Base-by-base conservation (phyloP, 2,888 invertebrate species). In the Yponomeuta malinellus region DNA sequence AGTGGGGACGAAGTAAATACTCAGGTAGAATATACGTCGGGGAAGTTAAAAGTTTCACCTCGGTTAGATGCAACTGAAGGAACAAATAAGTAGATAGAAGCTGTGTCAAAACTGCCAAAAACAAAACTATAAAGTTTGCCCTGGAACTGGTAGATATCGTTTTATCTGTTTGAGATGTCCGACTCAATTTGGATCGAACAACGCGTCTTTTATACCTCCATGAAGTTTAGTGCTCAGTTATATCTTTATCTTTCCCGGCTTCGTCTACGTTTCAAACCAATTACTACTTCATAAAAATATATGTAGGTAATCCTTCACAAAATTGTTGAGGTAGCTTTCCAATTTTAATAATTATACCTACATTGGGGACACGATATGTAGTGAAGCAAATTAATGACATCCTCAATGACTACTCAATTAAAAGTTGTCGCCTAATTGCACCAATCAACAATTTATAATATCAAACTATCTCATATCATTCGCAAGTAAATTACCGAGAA, bases 101-200 rank as follows among this genome's bases (percentile, higher is more conserved):
- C 85, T 83, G 82, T 86, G 92, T 92, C 91, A 89, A 87, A 92
- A 92, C 90, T 91, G 90, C 88, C 90, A 92, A 92, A 92, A 93
- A 93, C 92, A 93, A 92, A 92, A 91, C 93, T 90, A 92, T 93
- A 92, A 93, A 92, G 87, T 92, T 91, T 84, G 88, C 83, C 88
- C 86, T 86, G 89, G 87, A 89, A 85, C 89, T 80, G 85, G 81
- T 84, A 84, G 89, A 89, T 89, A 90, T 85, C 89, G 83, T 78
- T 89, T 89, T 89, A 90, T 91, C 90, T 90, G 84, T 89, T 89
- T 84, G 86, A 86, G 79, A 89, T 90, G 90, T 92, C 90, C 77
- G 82, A 89, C 85, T 91, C 89, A 86, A 90, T 91, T 89, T 85
- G 81, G 85, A 84, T 84, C 78, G 76, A 79, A 63, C 63, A 79